These are phyloP conservation scores for Myotis lucifugus DNA, from an alignment of 2,113 vertebrate genomes.

Conservation along the genomic window DNA sequence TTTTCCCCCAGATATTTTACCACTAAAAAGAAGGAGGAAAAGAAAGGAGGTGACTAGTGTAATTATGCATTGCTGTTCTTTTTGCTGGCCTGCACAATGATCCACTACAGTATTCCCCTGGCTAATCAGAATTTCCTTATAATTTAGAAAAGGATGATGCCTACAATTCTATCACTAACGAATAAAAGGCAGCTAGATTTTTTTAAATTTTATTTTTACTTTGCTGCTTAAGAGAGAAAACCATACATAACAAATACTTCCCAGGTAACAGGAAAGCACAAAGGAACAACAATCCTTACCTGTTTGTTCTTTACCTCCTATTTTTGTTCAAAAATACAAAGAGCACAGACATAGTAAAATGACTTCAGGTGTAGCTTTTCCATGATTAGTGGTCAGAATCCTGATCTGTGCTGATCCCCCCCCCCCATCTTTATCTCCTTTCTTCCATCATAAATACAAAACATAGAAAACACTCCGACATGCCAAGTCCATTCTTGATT, in stretches of 20 bases:
- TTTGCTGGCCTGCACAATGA: background rate
- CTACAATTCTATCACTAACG: background rate
- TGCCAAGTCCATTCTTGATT: background rate
- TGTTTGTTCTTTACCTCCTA: background rate
- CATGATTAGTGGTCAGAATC: background rate
- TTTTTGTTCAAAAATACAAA: background rate
- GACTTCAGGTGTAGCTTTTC: background rate
- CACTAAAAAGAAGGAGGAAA: background rate
- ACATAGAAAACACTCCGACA: background rate
- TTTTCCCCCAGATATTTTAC: background rate
- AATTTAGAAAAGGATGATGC: background rate
- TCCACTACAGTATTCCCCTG: background rate
- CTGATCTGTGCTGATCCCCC: background rate
- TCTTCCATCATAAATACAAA: background rate
- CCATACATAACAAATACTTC: background rate
- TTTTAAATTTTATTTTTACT: background rate
- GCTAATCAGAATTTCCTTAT: background rate
- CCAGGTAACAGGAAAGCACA: background rate
- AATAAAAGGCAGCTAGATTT: background rate
- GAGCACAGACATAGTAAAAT: background rate
- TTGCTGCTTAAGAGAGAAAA: background rate
- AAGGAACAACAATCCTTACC: background rate
- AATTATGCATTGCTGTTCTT: background rate
- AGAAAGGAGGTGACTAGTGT: too few relatives aligned
- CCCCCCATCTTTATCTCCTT: background rate